A percentile compares a stretch with the other conserved stretches of the same genome.
These are phyloP conservation scores for Saccopteryx leptura DNA, from an alignment of 2,113 vertebrate species.

Conservation along the genomic window DNA sequence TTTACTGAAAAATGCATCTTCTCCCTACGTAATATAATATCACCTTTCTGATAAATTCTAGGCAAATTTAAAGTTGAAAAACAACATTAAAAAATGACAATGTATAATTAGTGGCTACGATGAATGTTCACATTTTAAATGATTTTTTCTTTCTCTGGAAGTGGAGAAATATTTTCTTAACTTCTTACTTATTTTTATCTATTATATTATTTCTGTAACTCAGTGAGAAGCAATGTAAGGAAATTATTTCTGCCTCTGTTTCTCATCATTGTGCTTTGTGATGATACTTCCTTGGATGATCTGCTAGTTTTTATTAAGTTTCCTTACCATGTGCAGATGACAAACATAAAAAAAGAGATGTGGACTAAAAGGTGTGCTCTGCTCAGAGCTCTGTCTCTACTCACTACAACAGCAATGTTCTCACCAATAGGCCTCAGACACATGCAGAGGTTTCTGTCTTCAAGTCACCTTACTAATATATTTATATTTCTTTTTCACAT, in stretches of 20 bases:
- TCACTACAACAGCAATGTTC: neutral
- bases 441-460: neutral
- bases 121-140: constrained; percentile 29
- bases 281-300: neutral
- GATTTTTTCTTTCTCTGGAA: constrained; percentile 38
- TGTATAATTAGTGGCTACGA: constrained; percentile 66
- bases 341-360: neutral
- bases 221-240: constrained; percentile 67
- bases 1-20: neutral
- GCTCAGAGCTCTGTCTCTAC: neutral
- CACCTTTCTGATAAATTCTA: constrained; percentile 75
- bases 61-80: constrained; percentile 94
- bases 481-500: neutral
- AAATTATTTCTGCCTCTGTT: constrained; percentile 69
- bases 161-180: constrained; percentile 48
- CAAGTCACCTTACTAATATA: neutral
- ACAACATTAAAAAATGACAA: constrained; percentile 84
- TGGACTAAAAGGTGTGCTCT: neutral
- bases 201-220: neutral
- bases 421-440: neutral
- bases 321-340: neutral
- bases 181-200: neutral
- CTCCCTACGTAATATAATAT: neutral
- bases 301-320: neutral
- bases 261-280: neutral